A percentile compares a stretch with the other conserved stretches of the same genome.
These are phyloP conservation scores for Drosophila stalkeri DNA, from an alignment of 2,888 invertebrate genomes.

Conservation along the genomic window DNA sequence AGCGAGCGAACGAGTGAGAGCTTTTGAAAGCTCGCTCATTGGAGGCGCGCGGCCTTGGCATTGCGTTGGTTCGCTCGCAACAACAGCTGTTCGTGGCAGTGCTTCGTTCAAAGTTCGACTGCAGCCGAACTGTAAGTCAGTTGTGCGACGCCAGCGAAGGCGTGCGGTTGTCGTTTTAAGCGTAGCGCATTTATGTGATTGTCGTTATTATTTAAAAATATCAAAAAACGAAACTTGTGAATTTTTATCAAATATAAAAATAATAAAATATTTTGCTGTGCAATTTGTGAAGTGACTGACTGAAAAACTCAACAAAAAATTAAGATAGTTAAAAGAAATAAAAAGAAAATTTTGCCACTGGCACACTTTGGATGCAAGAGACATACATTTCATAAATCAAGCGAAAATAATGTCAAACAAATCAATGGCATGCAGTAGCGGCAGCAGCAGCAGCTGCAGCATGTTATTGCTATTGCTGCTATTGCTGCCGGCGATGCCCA, in stretches of 20 bases:
- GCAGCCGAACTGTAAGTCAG: constrained; percentile 42
- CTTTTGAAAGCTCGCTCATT: constrained; percentile 33
- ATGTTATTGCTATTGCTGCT: constrained; percentile 49
- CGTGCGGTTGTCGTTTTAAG: constrained; percentile 49
- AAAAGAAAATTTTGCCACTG: constrained; percentile 25
- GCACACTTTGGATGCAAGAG: constrained; percentile 46
- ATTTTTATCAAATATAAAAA: neutral
- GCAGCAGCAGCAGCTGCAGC: constrained; percentile 42
- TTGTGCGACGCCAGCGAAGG: constrained; percentile 56
- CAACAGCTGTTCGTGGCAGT: constrained; percentile 54
- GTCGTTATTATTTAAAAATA: constrained; percentile 4
- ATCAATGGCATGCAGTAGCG: constrained; percentile 58
- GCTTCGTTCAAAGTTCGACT: constrained; percentile 29
- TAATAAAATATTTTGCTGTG: constrained; percentile 2
- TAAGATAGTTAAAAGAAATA: neutral
- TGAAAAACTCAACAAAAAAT: neutral
- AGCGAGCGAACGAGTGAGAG: neutral
- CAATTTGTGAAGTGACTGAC: constrained; percentile 4
- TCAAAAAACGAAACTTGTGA: constrained; percentile 7
- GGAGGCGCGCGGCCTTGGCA: constrained; percentile 67
- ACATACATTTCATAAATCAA: constrained; percentile 67
- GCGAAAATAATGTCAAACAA: constrained; percentile 76
- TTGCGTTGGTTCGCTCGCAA: constrained; percentile 44
- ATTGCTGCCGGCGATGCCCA: constrained; percentile 55
- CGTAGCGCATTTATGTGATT: neutral